Base-by-base conservation (phyloP, 2,888 invertebrate genomes). In the Heliconius sara region DNA sequence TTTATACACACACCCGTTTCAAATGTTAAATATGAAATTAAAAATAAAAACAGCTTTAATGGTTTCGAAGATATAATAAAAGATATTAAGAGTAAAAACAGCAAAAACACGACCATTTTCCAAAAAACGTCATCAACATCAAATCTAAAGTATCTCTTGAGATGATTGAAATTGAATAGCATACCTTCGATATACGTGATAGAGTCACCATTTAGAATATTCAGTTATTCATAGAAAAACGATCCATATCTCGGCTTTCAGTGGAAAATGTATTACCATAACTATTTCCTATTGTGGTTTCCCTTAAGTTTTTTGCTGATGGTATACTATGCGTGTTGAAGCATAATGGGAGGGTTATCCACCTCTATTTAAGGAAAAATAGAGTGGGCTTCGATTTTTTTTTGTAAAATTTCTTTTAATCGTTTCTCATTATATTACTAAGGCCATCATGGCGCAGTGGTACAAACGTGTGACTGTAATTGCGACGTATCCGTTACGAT, bases 211-310 rank as follows among this genome's bases (percentile, higher is more conserved):
- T 90, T 89, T 88, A 88, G 88, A 86, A 84, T 90, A 88, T 91
- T 92, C 91, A 91, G 89, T 91, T 92, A 92, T 92, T 92, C 92
- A 92, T 92, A 85, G 90, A 91, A 88, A 88, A 87, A 85, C 87
- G 88, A 89, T 88, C 76, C 83, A 79, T 85, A 85, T 86, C 85
- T 81, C 65, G 72, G 39, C 75, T 77, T 72, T 80, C 73, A 79
- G 66, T 73, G 80, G 79, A 80, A 79, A 78, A 79, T 80, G 65
- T 70, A 81, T 82, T 81, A 77, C 52, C 81, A 83, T 81, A 83
- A 81, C 81, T 80, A 79, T 80, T 79, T 75, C 70, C 76, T n/a
- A 81, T 81, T 79, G 81, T 76, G 76, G 71, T 78, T 80, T 78
- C 74, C 70, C 52, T 74, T 76, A 10, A 27, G 52, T 77, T 79